Evolutionary conservation across 1,140 invertebrate genomes (phyloP), one percentile per base, ranked within the genome.

Genomic region (Atta colombica): DNA sequence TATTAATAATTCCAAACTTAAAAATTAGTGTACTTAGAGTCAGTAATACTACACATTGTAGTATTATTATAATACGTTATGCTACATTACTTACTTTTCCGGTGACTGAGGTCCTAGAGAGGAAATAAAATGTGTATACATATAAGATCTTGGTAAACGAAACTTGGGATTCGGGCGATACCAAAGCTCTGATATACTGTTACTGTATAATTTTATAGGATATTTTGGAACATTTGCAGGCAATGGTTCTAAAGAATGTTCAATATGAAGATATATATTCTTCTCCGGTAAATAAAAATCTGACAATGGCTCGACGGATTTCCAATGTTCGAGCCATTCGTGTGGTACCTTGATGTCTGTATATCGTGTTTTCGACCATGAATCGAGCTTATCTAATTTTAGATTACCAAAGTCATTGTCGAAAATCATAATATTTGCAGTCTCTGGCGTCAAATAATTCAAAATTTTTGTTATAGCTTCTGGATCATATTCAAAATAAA

Each of bases 101-200:
- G 96, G 94, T 35, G 96, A 96, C 66, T 96, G 94, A 16, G 96
- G 91, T 49, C 96, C 95, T 31, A 97, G 89, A 12, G 97, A 97
- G 60, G 97, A 97, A 65, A 97, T 96, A 65, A 99, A 96, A 94
- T 97, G 96, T 90, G 98, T 97, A 88, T 96, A 96, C 80, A 98
- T 96, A 86, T 96, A 97, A 0, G 97, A 97, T 75, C 97, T 97
- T 0, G 98, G 98, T n/a, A 98, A 95, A 5, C 97, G 95, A 94
- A 98, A 99, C 92, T 97, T 98, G 60, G 97, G 96, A 94, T 99
- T 98, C 71, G 97, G 97, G 81, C 98, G 97, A 94, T 97, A 98
- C 98, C 98, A 99, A 45, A 99, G 90, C 92, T 98, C 97, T 81
- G 96, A 95, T 28, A 96, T 93, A 1, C 96, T 94, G 60, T 97